Evolutionary conservation across 2,113 vertebrate species (phyloP), one percentile per base, ranked within the genome.

Genomic region (Dicentrarchus labrax): DNA sequence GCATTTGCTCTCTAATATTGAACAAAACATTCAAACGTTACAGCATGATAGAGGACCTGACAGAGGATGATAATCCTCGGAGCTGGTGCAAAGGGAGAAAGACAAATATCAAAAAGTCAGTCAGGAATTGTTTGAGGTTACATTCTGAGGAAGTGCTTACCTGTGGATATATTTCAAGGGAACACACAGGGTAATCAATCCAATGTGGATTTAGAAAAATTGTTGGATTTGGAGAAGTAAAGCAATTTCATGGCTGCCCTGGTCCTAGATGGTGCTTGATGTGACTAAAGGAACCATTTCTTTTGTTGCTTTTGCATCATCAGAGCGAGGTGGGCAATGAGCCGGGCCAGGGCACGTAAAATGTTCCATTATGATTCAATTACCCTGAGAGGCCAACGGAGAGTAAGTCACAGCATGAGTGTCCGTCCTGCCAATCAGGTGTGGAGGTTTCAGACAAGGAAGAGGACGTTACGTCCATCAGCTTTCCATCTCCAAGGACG

Each of bases 281-380:
- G 3, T 21, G 21, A 48, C 50, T 39, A 47, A 54, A 65, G 41
- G 24, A 68, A 67, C 64, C 53, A 45, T 76, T 53, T 61, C 36
- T 82, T 68, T 50, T 73, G 83, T 43, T 50, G 24, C 48, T 65
- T 65, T 57, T 70, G 50, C 47, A 54, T 69, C 45, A 47, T 45
- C 45, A 38, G 22, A 70, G 76, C 16, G 30, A 22, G 12, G 17
- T 36, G 62, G 69, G 75, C 75, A 78, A 60, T 72, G 69, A 67
- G 9, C 53, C 21, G 12, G 51, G 47, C 12, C 66, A 4, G n/a
- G 72, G 24, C 17, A 43, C 4, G 0, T 9, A 43, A 24, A 30
- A 76, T 45, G 60, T 66, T 72, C 41, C 24, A 39, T 80, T 73
- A 80, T 48, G 60, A 73, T 83, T 76, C 50, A 70, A 56, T 72